These are phyloP conservation scores for Latrodectus hesperus DNA, from an alignment of 2,888 invertebrate genomes.

Conservation along the genomic window DNA sequence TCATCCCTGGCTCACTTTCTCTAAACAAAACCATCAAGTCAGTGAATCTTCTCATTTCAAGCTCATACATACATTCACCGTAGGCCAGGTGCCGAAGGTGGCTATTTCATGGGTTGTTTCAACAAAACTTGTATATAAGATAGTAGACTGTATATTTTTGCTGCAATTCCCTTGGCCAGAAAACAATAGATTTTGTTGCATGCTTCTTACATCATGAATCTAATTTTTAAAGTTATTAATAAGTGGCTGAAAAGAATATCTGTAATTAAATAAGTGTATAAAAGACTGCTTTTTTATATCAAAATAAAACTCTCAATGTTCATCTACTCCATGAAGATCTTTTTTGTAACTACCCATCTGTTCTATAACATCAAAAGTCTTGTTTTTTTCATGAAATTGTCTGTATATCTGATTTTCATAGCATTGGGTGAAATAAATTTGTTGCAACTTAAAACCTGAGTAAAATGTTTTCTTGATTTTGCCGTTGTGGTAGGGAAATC, in stretches of 20 bases:
- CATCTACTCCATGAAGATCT: conserved; percentile 29
- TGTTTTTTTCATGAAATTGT: not conserved
- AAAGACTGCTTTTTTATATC: conserved; percentile 30
- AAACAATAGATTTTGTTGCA: conserved; percentile 47
- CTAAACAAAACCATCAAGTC: not conserved
- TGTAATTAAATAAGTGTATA: conserved; percentile 18
- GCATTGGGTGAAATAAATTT: conserved; percentile 32
- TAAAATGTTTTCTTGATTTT: too few relatives aligned
- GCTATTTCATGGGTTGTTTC: conserved; percentile 6
- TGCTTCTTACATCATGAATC: conserved; percentile 43
- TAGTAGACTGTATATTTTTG: conserved; percentile 69
- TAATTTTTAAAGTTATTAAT: conserved; percentile 29
- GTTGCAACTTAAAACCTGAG: not conserved
- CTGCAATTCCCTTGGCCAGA: conserved; percentile 38
- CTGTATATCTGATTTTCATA: conserved; percentile 25
- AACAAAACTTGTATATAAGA: conserved; percentile 63
- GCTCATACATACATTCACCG: not conserved
- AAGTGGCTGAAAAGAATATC: conserved; percentile 21
- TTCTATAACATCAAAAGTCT: not conserved
- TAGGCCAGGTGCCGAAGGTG: conserved; percentile 6
- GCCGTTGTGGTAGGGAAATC: too few relatives aligned
- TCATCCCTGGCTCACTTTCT: not conserved
- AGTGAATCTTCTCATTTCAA: not conserved
- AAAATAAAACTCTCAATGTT: conserved; percentile 16
- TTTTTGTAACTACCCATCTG: conserved; percentile 23